Evolutionary conservation across 2,113 vertebrate genomes (phyloP).

Genomic region (Microcebus murinus): DNA sequence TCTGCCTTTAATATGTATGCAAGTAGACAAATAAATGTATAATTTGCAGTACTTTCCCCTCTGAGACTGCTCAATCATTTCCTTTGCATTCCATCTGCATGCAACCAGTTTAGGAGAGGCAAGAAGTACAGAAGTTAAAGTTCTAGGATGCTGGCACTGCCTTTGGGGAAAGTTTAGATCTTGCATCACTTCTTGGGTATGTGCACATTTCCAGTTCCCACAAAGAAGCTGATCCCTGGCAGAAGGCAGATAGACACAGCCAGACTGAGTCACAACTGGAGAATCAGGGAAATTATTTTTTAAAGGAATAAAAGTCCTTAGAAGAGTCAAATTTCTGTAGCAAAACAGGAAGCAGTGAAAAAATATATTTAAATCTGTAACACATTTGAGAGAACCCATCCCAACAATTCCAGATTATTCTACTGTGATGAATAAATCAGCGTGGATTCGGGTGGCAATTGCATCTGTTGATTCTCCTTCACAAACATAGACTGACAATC

Average conservation of each 20-base stretch:
- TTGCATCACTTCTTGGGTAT: conserved; percentile 84
- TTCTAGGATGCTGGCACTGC: conserved; percentile 62
- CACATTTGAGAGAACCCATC: conserved; percentile 63
- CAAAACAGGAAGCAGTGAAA: conserved; percentile 59
- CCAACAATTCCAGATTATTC: conserved; percentile 59
- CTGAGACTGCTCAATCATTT: conserved; percentile 54
- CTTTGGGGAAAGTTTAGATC: conserved; percentile 78
- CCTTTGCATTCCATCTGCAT: conserved; percentile 48
- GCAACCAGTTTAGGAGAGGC: not conserved
- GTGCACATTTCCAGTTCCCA: conserved; percentile 78
- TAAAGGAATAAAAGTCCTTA: conserved; percentile 58
- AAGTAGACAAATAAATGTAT: conserved; percentile 71
- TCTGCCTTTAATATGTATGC: conserved; percentile 74
- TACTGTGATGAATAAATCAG: conserved; percentile 34
- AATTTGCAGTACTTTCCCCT: conserved; percentile 64
- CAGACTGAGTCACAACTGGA: conserved; percentile 78
- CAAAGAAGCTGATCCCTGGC: conserved; percentile 80
- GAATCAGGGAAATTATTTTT: conserved; percentile 61
- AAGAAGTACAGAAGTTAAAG: conserved; percentile 34
- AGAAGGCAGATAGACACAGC: conserved; percentile 68
- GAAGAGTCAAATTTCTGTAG: conserved; percentile 62
- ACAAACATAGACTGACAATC: conserved; percentile 31
- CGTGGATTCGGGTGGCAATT: conserved; percentile 64
- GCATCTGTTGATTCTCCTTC: conserved; percentile 72
- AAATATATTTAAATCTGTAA: conserved; percentile 66